Evolutionary conservation across 2,797 vertebrate genomes (phyloP), one percentile per base, ranked within the genome.

Genomic region (Chlorospingus flavigularis): DNA sequence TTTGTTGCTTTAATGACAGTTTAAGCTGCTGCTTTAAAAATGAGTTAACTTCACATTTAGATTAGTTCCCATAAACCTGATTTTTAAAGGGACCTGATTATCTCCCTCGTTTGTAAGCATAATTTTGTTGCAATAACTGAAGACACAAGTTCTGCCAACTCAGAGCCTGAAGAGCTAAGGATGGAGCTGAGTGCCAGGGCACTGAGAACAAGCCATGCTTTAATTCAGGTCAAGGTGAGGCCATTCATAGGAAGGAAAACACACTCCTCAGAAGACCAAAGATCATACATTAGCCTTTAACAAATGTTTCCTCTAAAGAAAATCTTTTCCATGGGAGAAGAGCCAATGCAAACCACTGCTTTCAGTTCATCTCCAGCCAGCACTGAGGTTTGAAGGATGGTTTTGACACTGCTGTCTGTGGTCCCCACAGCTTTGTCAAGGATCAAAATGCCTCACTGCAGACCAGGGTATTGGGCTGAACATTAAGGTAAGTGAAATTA

Each of bases 1-100:
- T 94, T 92, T 94, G 84, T 80, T 74, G 25, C 50, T 90, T 79
- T 92, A 93, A 80, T 88, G 91, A 88, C 89, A 90, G 84, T 75
- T 96, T 92, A 94, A 96, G 81, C 21, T 90, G 66, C 58, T 88
- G 89, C 89, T 93, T 96, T 96, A 96, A 95, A 95, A 92, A 93
- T 96, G 92, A 96, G 66, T 94, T 94, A 95, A 90, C 85, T 73
- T 86, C 89, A 75, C 62, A 42, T 96, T 96, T 94, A 94, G 89
- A 91, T 94, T 90, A 88, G 81, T 67, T 90, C 85, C 60, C 80
- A 89, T 93, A 97, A 96, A 95, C 88, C 72, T 77, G 86, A 40
- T 87, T 85, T 95, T 96, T 94, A 96, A 93, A 91, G 82, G 77
- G n/a, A 77, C 71, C 42, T 50, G 48, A 82, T 94, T 92, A 94